Conservation (phyloP, 2,113 vertebrate species). For the Myotis yumanensis region DNA sequence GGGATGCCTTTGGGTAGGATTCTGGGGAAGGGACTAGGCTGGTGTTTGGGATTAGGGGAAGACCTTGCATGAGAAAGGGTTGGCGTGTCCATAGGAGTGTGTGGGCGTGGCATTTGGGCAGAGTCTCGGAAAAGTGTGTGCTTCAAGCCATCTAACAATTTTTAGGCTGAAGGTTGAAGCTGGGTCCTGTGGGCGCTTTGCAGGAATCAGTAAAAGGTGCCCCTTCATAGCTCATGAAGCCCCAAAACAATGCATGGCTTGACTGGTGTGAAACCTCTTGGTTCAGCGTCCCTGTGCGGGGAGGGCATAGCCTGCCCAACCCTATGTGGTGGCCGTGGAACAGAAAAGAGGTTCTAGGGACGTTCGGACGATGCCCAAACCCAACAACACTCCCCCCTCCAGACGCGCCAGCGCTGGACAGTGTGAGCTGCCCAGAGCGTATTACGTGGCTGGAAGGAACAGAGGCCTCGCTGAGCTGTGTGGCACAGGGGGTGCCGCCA, state of each 20-base stretch:
- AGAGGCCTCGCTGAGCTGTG: constrained; percentile 68
- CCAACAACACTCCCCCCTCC: background rate
- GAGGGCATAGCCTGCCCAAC: background rate
- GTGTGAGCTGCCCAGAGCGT: constrained; percentile 56
- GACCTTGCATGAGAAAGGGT: background rate
- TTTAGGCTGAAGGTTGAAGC: background rate
- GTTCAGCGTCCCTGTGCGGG: background rate
- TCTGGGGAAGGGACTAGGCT: background rate
- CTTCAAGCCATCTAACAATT: background rate
- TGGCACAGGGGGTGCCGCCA: constrained; percentile 63
- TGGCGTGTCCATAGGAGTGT: background rate
- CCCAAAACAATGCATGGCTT: background rate
- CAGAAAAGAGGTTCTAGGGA: background rate
- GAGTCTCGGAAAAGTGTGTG: background rate
- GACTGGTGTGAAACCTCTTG: background rate
- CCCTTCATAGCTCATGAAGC: background rate
- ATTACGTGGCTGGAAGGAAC: constrained; percentile 78
- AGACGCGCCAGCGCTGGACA: constrained; percentile 74
- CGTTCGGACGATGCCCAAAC: background rate
- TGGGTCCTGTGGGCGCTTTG: background rate
- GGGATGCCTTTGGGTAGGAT: background rate
- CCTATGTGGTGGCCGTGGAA: background rate
- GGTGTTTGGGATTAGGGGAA: background rate
- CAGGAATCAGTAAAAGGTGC: background rate
- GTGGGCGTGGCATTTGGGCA: rapidly evolving